Base-by-base conservation (phyloP, 2,888 invertebrate genomes). In the Pimpla rufipes region DNA sequence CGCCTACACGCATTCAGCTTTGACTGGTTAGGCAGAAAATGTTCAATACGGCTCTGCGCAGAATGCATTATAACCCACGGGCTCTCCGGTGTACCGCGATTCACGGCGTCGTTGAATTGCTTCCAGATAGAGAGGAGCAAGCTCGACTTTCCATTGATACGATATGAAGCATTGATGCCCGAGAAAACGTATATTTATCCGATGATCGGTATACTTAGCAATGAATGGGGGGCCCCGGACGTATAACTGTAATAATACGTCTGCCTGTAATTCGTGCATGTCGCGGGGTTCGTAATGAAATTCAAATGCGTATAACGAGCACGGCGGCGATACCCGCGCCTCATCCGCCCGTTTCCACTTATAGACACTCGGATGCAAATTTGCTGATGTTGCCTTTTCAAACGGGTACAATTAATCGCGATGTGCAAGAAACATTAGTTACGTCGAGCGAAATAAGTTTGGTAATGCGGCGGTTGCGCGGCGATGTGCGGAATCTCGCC, bases 1-100 rank as follows among this genome's bases (percentile, higher is more conserved):
- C 90, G 90, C 90, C 90, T 90, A 90, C 90, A 89, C 89, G 86
- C 87, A 84, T 77, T 88, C 86, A 85, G 86, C 84, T 88, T 87
- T 84, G 85, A 87, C 85, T 83, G 86, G 86, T 83, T 87, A 85
- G 85, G 85, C 85, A 87, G 85, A 88, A 88, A 89, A 87, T 89
- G 86, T 85, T 87, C 88, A 86, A 88, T 88, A 62, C 73, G 45
- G 13, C 59, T n/a, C n/a, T 47, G n/a, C 23, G 23, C 50, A 23
- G 35, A 35, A 59, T 59, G 35, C 59, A 59, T 59, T 64, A 75
- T 50, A 64, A 21, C 52, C 47, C 29, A 75, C 29, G 21, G 59
- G 7, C 57, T n/a, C 13, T n/a, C 29, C n/a, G n/a, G 57, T 29
- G 5, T 29, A 8, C 7, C 18, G 7, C 29, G 59, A 59, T 59